phyloP scores from a whole-genome alignment of 2,113 vertebrate genomes.

The Cynocephalus volans region DNA sequence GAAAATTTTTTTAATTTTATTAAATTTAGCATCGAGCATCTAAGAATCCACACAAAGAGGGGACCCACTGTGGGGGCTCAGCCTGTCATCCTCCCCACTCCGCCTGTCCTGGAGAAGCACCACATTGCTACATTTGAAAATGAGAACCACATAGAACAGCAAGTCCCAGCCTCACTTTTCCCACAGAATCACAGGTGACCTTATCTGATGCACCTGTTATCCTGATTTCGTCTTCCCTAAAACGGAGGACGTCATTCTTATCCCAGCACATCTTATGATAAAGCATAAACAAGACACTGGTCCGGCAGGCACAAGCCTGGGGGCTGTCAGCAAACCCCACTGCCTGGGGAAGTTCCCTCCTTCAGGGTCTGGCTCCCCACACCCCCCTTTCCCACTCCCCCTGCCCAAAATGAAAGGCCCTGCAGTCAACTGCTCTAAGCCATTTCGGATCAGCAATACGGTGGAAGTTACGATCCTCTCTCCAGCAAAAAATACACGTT shows the following conservation, averaged over 20 bases:
- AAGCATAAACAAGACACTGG: neutral
- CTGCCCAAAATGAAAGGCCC: neutral
- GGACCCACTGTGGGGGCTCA: accelerated
- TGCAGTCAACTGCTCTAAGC: no score
- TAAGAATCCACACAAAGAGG: neutral
- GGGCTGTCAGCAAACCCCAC: neutral
- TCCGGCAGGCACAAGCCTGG: neutral
- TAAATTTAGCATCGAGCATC: neutral
- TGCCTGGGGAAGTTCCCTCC: neutral
- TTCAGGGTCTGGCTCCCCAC: neutral
- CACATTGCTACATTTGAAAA: accelerated
- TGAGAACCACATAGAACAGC: accelerated
- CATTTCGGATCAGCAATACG: neutral
- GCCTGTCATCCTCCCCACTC: accelerated
- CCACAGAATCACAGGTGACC: neutral
- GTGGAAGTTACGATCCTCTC: accelerated
- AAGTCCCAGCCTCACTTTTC: neutral
- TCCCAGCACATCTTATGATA: accelerated
- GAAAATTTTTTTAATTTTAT: neutral
- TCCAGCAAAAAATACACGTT: neutral
- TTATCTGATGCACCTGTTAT: no score
- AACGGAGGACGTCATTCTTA: neutral
- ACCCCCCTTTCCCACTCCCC: neutral
- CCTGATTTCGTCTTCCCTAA: neutral
- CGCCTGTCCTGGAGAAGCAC: neutral